These are phyloP conservation scores for Conus canariensis DNA, from an alignment of 2,888 invertebrate species.

Conservation along the genomic window DNA sequence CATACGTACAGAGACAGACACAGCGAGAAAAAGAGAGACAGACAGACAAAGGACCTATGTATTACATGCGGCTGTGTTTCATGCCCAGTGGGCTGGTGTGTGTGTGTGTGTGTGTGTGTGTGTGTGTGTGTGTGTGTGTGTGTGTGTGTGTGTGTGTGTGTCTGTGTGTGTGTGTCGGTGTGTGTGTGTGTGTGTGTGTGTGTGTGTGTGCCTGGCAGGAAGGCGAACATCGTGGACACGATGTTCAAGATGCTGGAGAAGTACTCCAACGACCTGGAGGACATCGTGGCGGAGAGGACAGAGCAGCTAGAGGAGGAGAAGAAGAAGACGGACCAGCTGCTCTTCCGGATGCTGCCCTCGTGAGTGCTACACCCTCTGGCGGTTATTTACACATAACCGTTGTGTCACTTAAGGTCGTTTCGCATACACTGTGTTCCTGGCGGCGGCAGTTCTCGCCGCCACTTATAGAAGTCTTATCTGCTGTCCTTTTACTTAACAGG, in stretches of 20 bases:
- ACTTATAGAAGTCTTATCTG: not conserved
- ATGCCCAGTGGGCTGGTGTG: not conserved
- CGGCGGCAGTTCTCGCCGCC: too few relatives aligned
- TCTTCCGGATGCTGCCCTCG: slow-evolving; percentile 77
- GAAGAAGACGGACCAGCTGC: slow-evolving; percentile 77
- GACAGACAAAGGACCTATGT: too few relatives aligned
- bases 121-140: slow-evolving; percentile 5
- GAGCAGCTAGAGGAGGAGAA: slow-evolving; percentile 78
- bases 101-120: slow-evolving; percentile 5
- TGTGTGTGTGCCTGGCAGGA: slow-evolving; percentile 62
- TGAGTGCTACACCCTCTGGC: slow-evolving; percentile 56
- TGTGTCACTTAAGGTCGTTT: too few relatives aligned
- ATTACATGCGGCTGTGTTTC: too few relatives aligned
- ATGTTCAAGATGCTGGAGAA: slow-evolving; percentile 79
- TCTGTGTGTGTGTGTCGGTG: not conserved
- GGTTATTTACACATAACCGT: too few relatives aligned
- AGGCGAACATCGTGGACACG: slow-evolving; percentile 79
- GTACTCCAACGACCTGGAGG: slow-evolving; percentile 78
- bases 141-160: slow-evolving; percentile 4
- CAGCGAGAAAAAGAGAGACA: not conserved
- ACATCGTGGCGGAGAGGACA: slow-evolving; percentile 77
- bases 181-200: not conserved
- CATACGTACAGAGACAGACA: not conserved
- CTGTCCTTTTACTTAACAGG: not conserved
- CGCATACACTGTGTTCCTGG: too few relatives aligned